Evolutionary conservation across 1,140 invertebrate genomes (phyloP).

Genomic region (Pseudomyrmex flavicornis): DNA sequence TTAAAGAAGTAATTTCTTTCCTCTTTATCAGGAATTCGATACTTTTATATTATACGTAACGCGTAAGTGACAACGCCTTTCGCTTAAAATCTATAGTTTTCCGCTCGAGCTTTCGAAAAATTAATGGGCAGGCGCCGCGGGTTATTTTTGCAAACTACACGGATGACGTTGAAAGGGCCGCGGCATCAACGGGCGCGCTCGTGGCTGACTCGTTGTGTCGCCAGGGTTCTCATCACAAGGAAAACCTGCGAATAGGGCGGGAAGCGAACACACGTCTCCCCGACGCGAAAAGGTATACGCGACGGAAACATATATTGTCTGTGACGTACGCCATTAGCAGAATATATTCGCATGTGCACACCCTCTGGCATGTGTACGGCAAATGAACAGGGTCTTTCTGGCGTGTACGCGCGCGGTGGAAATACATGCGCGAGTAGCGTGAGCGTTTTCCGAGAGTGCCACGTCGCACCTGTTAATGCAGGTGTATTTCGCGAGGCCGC

Average conservation of each 20-base stretch:
- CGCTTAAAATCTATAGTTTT: conserved; percentile 41
- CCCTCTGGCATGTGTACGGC: conserved; percentile 18
- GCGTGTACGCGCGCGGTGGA: background rate
- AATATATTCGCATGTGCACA: conserved; percentile 39
- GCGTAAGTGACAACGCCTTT: conserved; percentile 1
- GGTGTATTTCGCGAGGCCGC: conserved; percentile 40
- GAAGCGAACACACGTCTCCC: conserved; percentile 9
- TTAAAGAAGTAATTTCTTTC: background rate
- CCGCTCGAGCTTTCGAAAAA: conserved; percentile 38
- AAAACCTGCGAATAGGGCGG: conserved; percentile 21
- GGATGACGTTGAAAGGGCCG: conserved; percentile 32
- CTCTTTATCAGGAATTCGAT: background rate
- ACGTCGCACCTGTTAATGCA: conserved; percentile 27
- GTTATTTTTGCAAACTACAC: conserved; percentile 37
- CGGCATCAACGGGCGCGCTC: conserved; percentile 18
- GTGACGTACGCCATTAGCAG: conserved; percentile 45
- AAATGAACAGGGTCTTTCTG: conserved; percentile 38
- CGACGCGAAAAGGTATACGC: conserved; percentile 41
- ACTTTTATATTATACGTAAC: background rate
- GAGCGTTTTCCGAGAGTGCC: conserved; percentile 36
- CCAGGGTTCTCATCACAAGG: conserved; percentile 40
- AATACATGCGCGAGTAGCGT: background rate
- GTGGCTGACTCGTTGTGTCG: conserved; percentile 38
- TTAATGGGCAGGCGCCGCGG: conserved; percentile 37
- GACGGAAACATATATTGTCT: conserved; percentile 51